Conservation (phyloP, 2,888 invertebrate species). For the Ferrisia virgata region DNA sequence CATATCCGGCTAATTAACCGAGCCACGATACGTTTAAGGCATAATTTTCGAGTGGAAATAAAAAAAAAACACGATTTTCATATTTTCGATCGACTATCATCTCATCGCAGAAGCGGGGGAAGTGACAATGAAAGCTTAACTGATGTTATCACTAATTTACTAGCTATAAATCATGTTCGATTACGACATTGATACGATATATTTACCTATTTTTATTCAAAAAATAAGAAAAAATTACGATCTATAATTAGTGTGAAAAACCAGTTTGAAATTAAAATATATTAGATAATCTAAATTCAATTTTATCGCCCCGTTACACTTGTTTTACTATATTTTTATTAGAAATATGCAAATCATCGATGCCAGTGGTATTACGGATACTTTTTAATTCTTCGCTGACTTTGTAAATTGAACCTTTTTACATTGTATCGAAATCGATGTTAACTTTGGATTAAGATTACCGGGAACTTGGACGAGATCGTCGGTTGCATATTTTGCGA, state of each 20-base stretch:
- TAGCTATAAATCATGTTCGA: constrained; percentile 14
- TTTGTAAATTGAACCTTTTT: neutral
- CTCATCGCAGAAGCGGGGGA: neutral
- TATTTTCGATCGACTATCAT: neutral
- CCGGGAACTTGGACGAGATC: too few species aligned
- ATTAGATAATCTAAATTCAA: constrained; percentile 7
- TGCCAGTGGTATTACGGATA: too few species aligned
- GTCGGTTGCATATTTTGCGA: too few species aligned
- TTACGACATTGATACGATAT: neutral
- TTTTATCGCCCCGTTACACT: neutral
- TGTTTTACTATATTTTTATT: neutral
- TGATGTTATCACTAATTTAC: constrained; percentile 13
- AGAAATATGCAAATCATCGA: neutral
- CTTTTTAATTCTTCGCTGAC: neutral
- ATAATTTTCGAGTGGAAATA: neutral
- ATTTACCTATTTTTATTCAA: neutral
- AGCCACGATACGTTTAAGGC: neutral
- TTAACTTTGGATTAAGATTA: too few species aligned
- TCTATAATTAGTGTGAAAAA: neutral
- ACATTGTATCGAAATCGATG: too few species aligned
- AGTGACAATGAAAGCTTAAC: neutral
- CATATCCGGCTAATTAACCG: neutral
- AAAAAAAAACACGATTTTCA: constrained; percentile 1
- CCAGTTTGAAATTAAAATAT: neutral
- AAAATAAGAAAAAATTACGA: too few species aligned